phyloP scores from a whole-genome alignment of 2,888 invertebrate genomes.

The Lepidochrysops patricia region DNA sequence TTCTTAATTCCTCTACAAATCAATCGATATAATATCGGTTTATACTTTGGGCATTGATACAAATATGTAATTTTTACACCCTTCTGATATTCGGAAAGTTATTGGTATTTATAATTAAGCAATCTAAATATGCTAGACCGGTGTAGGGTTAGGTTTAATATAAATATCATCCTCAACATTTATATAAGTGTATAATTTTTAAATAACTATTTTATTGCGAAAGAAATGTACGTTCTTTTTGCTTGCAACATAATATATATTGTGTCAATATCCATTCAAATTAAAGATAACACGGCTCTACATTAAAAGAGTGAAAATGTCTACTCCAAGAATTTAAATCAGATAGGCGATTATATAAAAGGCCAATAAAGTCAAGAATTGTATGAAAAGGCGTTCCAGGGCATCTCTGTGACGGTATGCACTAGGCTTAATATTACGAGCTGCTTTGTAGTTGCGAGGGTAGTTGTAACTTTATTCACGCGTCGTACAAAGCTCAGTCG shows the following conservation, averaged over 20 bases:
- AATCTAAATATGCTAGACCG: no score
- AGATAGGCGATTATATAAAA: constrained; percentile 9
- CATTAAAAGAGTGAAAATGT: not conserved
- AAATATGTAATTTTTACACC: not conserved
- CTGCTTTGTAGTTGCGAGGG: constrained; percentile 27
- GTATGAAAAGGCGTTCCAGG: constrained; percentile 39
- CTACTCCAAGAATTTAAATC: not conserved
- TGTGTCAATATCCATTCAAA: no score
- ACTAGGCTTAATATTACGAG: constrained; percentile 25
- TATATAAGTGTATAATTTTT: no score
- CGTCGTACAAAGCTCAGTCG: not conserved
- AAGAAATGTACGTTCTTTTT: no score
- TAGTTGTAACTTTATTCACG: constrained; percentile 25
- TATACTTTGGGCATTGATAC: not conserved
- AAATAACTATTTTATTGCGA: no score
- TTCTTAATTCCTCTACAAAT: not conserved
- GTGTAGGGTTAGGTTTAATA: no score
- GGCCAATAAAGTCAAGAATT: constrained; percentile 37
- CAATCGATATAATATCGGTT: not conserved
- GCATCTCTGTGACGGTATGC: constrained; percentile 39
- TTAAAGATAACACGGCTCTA: no score
- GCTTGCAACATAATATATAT: no score
- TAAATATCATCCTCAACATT: no score
- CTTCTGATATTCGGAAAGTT: not conserved
- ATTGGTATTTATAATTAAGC: not conserved